These are phyloP conservation scores for Haliclona indistincta DNA, from an alignment of 37 sponge, comb jelly and placozoan species.

Conservation along the genomic window DNA sequence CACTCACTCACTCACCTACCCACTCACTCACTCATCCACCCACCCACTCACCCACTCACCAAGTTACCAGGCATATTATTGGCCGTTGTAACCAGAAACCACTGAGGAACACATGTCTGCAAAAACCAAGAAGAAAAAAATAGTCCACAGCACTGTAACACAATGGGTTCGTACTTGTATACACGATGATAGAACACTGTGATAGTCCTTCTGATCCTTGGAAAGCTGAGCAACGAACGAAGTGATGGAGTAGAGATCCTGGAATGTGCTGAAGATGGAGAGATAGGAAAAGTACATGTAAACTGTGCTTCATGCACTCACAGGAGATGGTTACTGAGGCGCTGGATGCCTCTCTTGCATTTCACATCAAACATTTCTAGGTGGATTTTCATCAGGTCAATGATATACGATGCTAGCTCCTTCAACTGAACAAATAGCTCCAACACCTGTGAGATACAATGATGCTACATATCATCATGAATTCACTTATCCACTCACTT, in stretches of 20 bases:
- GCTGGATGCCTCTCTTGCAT: background rate
- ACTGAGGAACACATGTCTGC: background rate
- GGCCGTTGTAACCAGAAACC: background rate
- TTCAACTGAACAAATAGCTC: constrained; percentile 13
- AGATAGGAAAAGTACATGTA: background rate
- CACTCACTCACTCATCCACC: no score
- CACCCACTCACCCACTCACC: no score
- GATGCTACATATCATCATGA: background rate
- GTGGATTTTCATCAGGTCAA: constrained; percentile 35
- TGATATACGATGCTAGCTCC: constrained; percentile 9
- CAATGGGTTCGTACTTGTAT: background rate
- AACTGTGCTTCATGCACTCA: no score
- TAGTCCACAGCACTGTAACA: background rate
- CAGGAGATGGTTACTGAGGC: constrained; percentile 14
- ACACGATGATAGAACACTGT: background rate
- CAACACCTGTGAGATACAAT: constrained; percentile 5
- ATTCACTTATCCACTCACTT: no score
- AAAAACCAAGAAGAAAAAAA: constrained; percentile 1
- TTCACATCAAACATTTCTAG: constrained; percentile 39
- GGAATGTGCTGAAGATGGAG: background rate
- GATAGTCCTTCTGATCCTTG: background rate
- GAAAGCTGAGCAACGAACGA: background rate
- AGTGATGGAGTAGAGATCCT: background rate
- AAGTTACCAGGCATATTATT: background rate
- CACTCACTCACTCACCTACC: no score